Evolutionary conservation across 2,888 invertebrate species (phyloP).

Genomic region (Deroplatys truncata): DNA sequence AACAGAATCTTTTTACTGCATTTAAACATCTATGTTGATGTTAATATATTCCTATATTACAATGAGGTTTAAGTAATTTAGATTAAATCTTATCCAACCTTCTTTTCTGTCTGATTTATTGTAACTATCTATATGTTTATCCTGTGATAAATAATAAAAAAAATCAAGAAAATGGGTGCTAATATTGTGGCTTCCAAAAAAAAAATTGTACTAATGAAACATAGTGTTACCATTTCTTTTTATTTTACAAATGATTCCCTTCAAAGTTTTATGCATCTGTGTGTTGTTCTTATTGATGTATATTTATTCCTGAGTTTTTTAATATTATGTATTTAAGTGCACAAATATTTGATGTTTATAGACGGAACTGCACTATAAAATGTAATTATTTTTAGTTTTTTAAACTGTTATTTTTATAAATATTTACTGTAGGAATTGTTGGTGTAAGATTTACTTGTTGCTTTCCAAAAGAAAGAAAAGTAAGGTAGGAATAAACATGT

Average conservation of each 20-base stretch:
- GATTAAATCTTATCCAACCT: neutral
- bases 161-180: neutral
- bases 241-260: neutral
- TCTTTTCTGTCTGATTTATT: neutral
- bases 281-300: neutral
- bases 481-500: neutral
- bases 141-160: neutral
- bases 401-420: neutral
- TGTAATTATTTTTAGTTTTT: neutral
- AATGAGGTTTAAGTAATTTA: neutral
- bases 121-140: neutral
- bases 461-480: neutral
- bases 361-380: neutral
- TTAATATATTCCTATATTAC: neutral
- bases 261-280: neutral
- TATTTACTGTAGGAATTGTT: neutral
- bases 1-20: neutral
- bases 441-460: neutral
- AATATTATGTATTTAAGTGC: neutral
- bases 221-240: neutral
- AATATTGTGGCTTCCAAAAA: constrained; percentile 4
- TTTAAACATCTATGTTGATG: neutral
- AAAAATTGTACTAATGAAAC: neutral
- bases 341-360: neutral
- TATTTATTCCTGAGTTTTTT: neutral